Evolutionary conservation across 2,113 vertebrate genomes (phyloP), one percentile per base, ranked within the genome.

Genomic region (Panthera uncia): DNA sequence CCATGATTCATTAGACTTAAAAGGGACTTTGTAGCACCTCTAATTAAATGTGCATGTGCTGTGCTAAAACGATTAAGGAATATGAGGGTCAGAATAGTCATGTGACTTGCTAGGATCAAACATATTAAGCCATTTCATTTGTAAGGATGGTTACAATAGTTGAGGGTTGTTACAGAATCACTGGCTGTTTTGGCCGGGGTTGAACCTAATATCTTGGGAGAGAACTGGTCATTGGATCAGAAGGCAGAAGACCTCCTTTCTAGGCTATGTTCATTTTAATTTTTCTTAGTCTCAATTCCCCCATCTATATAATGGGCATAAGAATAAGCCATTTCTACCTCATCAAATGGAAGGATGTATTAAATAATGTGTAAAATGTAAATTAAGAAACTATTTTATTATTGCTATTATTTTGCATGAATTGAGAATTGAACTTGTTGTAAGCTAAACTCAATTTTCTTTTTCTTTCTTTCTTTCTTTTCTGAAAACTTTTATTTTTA

Each of bases 261-360:
- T 71, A 76, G 27, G 73, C 16, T 25, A 55, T 29, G 27, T 48
- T 66, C 21, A 16, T 97, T 93, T 89, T 18, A 55, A 27, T 82
- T 93, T 92, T 82, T 95, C 63, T 93, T 92, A 73, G 21, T 57
- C 92, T 92, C 69, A 86, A 23, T 73, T 50, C 94, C 38, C 18
- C 82, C 11, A 63, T 83, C 6, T 15, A 91, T 31, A 65, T 95
- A 93, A 74, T 96, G 12, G n/a, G 55, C 52, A 50, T 78, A 89
- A 91, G 91, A 89, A 16, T 36, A 69, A 91, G 38, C 33, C 18
- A n/a, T 48, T 4, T 66, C 18, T 85, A 18, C 2, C 36, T 71
- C n/a, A 55, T 92, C 52, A 68, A 16, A 29, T 36, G 36, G 52
- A 88, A 88, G 31, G 25, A 19, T 57, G 45, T 52, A 65, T 89